A percentile compares a stretch with the other conserved stretches of the same genome.
phyloP scores from a whole-genome alignment of 2,113 vertebrate species.

The Rhombomys opimus region DNA sequence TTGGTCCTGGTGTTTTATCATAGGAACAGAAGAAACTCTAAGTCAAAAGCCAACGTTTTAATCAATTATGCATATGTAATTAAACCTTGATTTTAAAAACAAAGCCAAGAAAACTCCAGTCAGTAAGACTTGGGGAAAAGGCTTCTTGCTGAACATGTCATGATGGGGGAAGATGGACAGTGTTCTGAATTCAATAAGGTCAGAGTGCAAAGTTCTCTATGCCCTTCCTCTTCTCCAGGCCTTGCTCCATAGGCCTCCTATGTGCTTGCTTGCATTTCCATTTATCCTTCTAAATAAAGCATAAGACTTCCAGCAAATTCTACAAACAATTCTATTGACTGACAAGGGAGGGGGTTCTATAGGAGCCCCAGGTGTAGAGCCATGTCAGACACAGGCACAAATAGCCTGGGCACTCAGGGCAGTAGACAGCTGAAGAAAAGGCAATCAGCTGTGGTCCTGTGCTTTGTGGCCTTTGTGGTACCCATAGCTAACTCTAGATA shows the following conservation, averaged over 20 bases:
- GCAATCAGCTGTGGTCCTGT: not conserved
- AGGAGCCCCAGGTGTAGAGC: not conserved
- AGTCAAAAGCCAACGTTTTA: not conserved
- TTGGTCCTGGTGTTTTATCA: not conserved
- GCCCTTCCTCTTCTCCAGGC: not conserved
- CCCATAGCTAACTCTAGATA: not conserved
- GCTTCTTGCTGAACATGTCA: not conserved
- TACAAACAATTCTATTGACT: not conserved
- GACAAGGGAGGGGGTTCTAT: not conserved
- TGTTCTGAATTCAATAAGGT: not conserved
- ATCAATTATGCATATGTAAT: not conserved
- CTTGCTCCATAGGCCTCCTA: not conserved
- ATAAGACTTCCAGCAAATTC: not conserved
- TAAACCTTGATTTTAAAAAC: constrained; percentile 19
- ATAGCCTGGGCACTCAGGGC: not conserved
- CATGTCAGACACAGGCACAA: not conserved
- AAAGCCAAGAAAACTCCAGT: not conserved
- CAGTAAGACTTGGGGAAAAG: not conserved
- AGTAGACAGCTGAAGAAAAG: not conserved
- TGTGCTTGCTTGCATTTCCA: not conserved
- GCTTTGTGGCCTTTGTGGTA: not conserved
- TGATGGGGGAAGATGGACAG: not conserved
- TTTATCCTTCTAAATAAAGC: not conserved
- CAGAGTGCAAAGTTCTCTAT: not conserved
- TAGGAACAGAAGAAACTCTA: not conserved